phyloP scores from a whole-genome alignment of 2,888 invertebrate species.

The Thymelicus lineola region DNA sequence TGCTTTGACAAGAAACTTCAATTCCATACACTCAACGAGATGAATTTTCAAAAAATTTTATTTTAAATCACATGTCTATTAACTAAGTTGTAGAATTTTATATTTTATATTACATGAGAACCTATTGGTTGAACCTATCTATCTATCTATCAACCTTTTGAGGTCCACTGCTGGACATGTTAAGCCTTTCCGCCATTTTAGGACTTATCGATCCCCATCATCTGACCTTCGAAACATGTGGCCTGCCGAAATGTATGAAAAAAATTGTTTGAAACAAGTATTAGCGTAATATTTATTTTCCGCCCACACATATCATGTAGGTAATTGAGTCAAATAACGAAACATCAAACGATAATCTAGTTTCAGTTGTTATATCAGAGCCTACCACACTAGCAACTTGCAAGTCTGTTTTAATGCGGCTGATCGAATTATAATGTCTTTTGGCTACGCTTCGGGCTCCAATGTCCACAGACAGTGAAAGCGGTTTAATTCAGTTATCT shows the following conservation, averaged over 20 bases:
- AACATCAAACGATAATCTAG: slow-evolving; percentile 12
- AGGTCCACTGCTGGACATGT: too few relatives aligned
- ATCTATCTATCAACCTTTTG: too few relatives aligned
- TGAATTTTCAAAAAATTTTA: slow-evolving; percentile 22
- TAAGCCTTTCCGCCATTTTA: too few relatives aligned
- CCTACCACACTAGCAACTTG: slow-evolving; percentile 30
- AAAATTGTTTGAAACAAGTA: too few relatives aligned
- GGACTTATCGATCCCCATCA: too few relatives aligned
- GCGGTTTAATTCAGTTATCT: slow-evolving; percentile 43
- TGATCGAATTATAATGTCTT: slow-evolving; percentile 45
- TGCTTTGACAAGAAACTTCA: slow-evolving; percentile 16
- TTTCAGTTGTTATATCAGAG: slow-evolving; percentile 27
- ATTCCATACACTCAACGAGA: slow-evolving; percentile 18
- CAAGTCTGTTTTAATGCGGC: slow-evolving; percentile 39
- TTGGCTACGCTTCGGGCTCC: slow-evolving; percentile 40
- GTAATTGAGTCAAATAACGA: slow-evolving; percentile 20
- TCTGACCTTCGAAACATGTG: too few relatives aligned
- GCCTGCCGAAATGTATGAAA: too few relatives aligned
- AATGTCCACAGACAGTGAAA: slow-evolving; percentile 44
- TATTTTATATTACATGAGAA: too few relatives aligned
- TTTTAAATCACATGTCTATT: slow-evolving; percentile 6
- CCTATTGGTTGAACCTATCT: too few relatives aligned
- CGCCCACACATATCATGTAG: slow-evolving; percentile 1
- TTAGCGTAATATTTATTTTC: too few relatives aligned
- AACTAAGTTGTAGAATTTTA: background rate